Percentiles rank a stretch among this genome's conserved stretches.
phyloP scores from a whole-genome alignment of 2,888 invertebrate genomes.

The Nomada flava region DNA sequence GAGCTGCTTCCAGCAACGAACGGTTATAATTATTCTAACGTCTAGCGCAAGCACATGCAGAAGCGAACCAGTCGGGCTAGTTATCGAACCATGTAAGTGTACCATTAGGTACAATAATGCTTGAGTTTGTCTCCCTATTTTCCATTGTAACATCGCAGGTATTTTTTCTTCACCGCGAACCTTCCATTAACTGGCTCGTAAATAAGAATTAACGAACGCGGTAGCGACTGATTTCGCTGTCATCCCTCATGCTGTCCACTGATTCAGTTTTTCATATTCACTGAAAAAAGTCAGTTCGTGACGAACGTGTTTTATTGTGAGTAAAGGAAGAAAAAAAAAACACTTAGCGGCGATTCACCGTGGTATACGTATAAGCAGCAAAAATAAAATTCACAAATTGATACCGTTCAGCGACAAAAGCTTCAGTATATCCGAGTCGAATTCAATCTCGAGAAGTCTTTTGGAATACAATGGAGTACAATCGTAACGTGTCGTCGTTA shows the following conservation, averaged over 20 bases:
- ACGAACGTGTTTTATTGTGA: no score
- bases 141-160: background rate
- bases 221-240: background rate
- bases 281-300: no score
- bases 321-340: no score
- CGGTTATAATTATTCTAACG: conserved; percentile 44
- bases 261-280: background rate
- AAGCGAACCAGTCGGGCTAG: conserved; percentile 27
- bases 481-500: conserved; percentile 19
- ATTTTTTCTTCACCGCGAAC: background rate
- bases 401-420: conserved; percentile 3
- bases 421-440: background rate
- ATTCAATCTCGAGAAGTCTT: background rate
- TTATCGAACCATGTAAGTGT: conserved; percentile 19
- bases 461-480: conserved; percentile 9
- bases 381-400: background rate
- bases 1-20: background rate
- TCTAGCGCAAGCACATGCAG: conserved; percentile 1
- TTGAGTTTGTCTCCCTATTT: background rate
- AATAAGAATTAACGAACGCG: conserved; percentile 5
- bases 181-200: background rate
- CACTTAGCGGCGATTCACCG: no score
- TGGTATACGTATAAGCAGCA: no score
- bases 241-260: background rate
- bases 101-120: conserved; percentile 4